phyloP scores from a whole-genome alignment of 2,888 invertebrate genomes.

The Keiferia lycopersicella region DNA sequence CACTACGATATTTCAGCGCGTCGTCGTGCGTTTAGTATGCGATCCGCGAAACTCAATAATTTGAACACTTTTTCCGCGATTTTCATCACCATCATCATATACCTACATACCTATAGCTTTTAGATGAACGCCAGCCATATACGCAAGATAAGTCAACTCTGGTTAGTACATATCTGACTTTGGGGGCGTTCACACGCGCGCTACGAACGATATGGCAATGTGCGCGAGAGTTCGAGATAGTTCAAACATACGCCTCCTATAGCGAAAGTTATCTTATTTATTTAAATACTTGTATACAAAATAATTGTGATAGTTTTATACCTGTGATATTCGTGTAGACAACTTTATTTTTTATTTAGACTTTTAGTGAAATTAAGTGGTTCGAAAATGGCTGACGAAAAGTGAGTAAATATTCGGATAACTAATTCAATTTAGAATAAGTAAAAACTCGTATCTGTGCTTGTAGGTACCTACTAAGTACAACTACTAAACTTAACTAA shows the following conservation, averaged over 20 bases:
- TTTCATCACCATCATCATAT: too few species aligned
- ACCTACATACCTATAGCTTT: neutral
- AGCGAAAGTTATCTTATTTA: neutral
- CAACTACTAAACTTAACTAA: neutral
- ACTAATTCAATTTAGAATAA: neutral
- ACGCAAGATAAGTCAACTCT: neutral
- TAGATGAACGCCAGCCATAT: neutral
- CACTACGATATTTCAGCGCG: too few species aligned
- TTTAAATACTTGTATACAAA: neutral
- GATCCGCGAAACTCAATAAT: too few species aligned
- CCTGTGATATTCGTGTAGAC: slow-evolving; percentile 19
- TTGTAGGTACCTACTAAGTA: too few species aligned
- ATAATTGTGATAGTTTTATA: neutral
- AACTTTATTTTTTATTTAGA: neutral
- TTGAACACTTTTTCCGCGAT: too few species aligned
- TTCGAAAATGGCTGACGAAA: slow-evolving; percentile 14
- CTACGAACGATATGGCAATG: neutral
- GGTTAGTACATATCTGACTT: slow-evolving; percentile 6
- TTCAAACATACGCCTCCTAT: neutral
- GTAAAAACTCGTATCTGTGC: neutral
- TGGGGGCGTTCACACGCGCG: neutral
- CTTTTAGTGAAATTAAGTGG: slow-evolving; percentile 3
- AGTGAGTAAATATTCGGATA: neutral
- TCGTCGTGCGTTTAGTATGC: too few species aligned
- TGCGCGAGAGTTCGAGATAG: slow-evolving; percentile 2